These are phyloP conservation scores for Athene cunicularia DNA, from an alignment of 2,113 vertebrate genomes.

Conservation along the genomic window DNA sequence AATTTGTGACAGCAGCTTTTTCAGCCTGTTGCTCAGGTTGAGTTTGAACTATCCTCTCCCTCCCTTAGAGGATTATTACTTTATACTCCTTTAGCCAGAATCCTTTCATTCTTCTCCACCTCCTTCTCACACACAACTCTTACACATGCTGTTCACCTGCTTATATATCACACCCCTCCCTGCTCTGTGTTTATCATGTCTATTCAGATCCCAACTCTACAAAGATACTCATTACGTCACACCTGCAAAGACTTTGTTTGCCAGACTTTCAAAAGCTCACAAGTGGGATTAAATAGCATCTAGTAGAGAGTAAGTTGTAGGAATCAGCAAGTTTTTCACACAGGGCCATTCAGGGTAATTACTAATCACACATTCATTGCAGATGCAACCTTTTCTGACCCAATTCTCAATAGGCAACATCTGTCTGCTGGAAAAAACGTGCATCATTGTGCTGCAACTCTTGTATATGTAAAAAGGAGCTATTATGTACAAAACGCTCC, in stretches of 20 bases:
- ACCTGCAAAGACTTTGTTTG: background rate
- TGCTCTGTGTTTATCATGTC: background rate
- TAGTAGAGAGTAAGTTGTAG: background rate
- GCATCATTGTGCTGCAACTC: background rate
- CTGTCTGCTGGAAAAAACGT: slow-evolving; percentile 24
- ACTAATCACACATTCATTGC: slow-evolving; percentile 23
- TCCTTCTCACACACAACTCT: background rate
- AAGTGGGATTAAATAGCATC: slow-evolving; percentile 11
- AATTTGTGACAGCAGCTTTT: background rate
- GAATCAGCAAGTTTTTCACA: slow-evolving; percentile 26
- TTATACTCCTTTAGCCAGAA: background rate
- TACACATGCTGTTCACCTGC: background rate
- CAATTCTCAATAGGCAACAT: slow-evolving; percentile 14
- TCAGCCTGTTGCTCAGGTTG: background rate
- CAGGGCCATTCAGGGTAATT: slow-evolving; percentile 31
- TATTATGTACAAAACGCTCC: background rate
- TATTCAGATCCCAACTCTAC: background rate
- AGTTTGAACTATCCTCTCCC: background rate
- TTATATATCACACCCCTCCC: background rate
- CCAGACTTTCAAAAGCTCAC: background rate
- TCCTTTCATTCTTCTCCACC: background rate
- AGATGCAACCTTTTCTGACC: slow-evolving; percentile 56
- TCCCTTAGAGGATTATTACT: background rate
- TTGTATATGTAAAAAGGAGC: background rate
- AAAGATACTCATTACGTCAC: background rate